These are phyloP conservation scores for western clawed frog (Xenopus tropicalis) DNA, from an alignment of 2,113 vertebrate species.

Conservation along the genomic window UCB_Xtro_10.0 CM004448.2:88687001-88687500, in stretches of 20 bases:
- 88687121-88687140: constrained; percentile 6
- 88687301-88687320: constrained; percentile 29
- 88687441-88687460: no score
- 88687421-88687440: no score
- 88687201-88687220: background rate
- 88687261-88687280: constrained; percentile 37
- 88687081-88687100: no score
- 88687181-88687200: constrained; percentile 13
- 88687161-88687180: constrained; percentile 11
- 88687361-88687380: background rate
- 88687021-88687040: no score
- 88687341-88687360: constrained; percentile 13
- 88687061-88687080: no score
- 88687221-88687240: constrained; percentile 30
- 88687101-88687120: background rate
- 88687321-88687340: constrained; percentile 17
- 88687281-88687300: constrained; percentile 21
- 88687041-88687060: no score
- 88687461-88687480: no score
- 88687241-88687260: constrained; percentile 17
- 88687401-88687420: no score
- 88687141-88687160: background rate
- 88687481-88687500: no score
- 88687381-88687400: no score
- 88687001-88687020: no score